Evolutionary conservation across 35 echinoderm and acorn worm species (phyloP), one percentile per base, ranked within the genome.

Genomic region (Chiridota heheva): DNA sequence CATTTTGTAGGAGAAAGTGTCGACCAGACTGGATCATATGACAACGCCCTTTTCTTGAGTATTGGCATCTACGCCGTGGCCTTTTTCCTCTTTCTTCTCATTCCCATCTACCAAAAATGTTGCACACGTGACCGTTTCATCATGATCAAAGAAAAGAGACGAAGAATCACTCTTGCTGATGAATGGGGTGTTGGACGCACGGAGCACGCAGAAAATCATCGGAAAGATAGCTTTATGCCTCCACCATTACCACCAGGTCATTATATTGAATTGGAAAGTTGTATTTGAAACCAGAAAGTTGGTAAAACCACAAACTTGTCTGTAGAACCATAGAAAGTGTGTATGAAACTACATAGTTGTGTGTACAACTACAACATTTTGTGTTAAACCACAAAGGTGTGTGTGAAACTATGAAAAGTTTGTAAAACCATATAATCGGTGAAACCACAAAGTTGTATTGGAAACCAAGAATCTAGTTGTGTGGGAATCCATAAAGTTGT

Each of bases 61-160:
- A 72, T 93, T 16, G 66, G 78, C 25, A 93, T 93, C 15, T 93
- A 93, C 70, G 63, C 36, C 27, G 32, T 78, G n/a, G 87, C 90
- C 7, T 44, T 85, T 30, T 26, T 88, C 2, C 68, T 93, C n/a
- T 93, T 47, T 40, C 71, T 82, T 0, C 45, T 72, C 0, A 85
- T 93, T 13, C 90, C 90, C 13, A 10, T 88, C 40, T 93, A 93
- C 73, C 90, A 93, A 53, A 76, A 57, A 64, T 76, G 73, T 53
- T 93, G 87, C 41, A 86, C 90, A 15, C 42, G 76, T n/a, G 74
- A 87, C 22, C 44, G 90, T 4, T 93, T 88, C 71, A 83, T 93
- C 78, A 93, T 93, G 90, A 59, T 65, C 16, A 78, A 57, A 42
- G 75, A 78, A 38, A 78, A 78, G 75, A 58, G 47, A 33, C 58